phyloP scores from a whole-genome alignment of 2,888 invertebrate genomes.

The Eueremaeus valkanovi region DNA sequence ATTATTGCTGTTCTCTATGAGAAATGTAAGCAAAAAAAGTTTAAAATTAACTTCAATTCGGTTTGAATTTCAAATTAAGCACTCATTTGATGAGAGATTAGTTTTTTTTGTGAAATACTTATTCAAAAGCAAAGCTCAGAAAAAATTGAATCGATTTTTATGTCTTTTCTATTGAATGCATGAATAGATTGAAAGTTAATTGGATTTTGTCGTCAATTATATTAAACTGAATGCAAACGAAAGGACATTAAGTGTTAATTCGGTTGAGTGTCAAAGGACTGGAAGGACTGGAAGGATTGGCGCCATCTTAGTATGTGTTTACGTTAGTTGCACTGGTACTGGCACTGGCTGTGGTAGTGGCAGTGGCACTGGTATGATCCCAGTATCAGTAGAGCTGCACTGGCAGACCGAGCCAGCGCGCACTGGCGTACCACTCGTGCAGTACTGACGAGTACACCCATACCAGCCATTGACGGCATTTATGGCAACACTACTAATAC shows the following conservation, averaged over 20 bases:
- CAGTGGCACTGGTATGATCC: too few relatives aligned
- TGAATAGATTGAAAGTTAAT: neutral
- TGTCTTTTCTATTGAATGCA: neutral
- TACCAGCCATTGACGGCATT: conserved; percentile 20
- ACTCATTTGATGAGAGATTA: too few relatives aligned
- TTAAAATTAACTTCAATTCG: too few relatives aligned
- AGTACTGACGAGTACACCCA: conserved; percentile 5
- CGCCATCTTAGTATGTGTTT: conserved; percentile 27
- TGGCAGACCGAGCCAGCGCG: too few relatives aligned
- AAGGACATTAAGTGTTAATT: conserved; percentile 5
- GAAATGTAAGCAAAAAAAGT: too few relatives aligned
- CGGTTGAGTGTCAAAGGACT: conserved; percentile 10
- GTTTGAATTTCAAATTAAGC: too few relatives aligned
- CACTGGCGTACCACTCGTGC: too few relatives aligned
- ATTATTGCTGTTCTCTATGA: too few relatives aligned
- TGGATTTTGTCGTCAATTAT: neutral
- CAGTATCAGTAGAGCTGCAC: too few relatives aligned
- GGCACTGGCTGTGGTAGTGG: conserved; percentile 1
- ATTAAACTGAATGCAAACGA: neutral
- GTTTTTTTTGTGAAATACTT: too few relatives aligned
- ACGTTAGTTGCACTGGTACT: neutral
- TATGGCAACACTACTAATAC: conserved; percentile 19
- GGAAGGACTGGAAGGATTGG: conserved; percentile 33
- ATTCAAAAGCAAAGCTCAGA: neutral
- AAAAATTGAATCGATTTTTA: neutral